Evolutionary conservation across 2,888 invertebrate genomes (phyloP).

Genomic region (Caenorhabditis imperialis): DNA sequence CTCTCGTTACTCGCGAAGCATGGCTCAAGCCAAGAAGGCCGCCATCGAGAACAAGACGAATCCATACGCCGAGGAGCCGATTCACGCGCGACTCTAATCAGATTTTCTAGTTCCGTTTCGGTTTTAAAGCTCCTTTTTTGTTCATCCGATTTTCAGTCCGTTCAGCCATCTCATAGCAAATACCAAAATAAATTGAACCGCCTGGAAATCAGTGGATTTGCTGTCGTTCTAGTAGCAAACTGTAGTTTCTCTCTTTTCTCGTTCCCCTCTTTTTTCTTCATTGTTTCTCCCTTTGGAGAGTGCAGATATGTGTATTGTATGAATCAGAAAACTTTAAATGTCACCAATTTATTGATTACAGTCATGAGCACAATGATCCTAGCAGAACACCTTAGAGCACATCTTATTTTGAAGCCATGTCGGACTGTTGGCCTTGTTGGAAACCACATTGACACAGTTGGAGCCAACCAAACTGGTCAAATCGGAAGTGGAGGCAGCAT

Average conservation of each 20-base stretch:
- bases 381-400: conserved; percentile 49
- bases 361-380: background rate
- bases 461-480: conserved; percentile 48
- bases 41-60: conserved; percentile 62
- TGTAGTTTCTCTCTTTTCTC: conserved; percentile 15
- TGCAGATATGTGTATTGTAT: conserved; percentile 40
- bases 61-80: conserved; percentile 52
- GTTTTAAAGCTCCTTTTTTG: background rate
- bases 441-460: conserved; percentile 38
- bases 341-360: conserved; percentile 1
- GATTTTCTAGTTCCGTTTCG: background rate
- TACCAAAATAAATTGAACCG: conserved; percentile 17
- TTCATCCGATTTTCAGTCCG: conserved; percentile 10
- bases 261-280: conserved; percentile 6
- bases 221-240: conserved; percentile 19
- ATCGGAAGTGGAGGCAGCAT: conserved; percentile 35
- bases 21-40: conserved; percentile 85
- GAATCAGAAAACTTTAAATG: conserved; percentile 5
- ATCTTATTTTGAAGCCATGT: conserved; percentile 60
- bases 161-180: conserved; percentile 18
- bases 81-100: conserved; percentile 40
- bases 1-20: conserved; percentile 95
- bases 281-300: background rate
- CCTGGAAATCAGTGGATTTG: conserved; percentile 31
- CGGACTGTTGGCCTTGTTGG: conserved; percentile 32